Evolutionary conservation across 2,113 vertebrate species (phyloP).

Genomic region (Halcyon malimbica): DNA sequence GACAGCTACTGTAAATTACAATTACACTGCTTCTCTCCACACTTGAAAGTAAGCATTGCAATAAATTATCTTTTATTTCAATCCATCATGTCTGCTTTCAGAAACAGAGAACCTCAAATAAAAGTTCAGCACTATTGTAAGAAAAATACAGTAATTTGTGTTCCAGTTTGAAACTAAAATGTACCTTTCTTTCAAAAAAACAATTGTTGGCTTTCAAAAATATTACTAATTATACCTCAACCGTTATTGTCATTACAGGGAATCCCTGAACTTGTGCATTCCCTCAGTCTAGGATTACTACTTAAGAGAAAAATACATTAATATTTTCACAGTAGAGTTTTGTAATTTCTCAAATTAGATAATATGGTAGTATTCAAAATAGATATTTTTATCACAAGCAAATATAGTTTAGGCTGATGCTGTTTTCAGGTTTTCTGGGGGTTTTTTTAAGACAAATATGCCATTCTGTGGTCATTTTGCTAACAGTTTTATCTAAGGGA

Average conservation of each 20-base stretch:
- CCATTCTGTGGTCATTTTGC: neutral
- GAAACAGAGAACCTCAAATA: slow-evolving; percentile 81
- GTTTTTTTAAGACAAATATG: neutral
- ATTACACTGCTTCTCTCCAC: slow-evolving; percentile 82
- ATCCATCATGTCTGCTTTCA: slow-evolving; percentile 84
- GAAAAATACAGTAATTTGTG: slow-evolving; percentile 85
- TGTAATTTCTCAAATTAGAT: slow-evolving; percentile 23
- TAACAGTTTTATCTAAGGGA: neutral
- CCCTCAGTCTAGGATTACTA: slow-evolving; percentile 45
- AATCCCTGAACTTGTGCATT: slow-evolving; percentile 69
- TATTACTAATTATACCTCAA: slow-evolving; percentile 78
- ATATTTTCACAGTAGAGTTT: slow-evolving; percentile 27
- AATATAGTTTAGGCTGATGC: neutral
- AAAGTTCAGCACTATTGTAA: slow-evolving; percentile 81
- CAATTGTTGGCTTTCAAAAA: slow-evolving; percentile 79
- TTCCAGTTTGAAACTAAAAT: slow-evolving; percentile 79
- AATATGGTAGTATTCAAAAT: neutral
- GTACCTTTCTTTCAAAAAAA: slow-evolving; percentile 77
- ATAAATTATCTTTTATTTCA: slow-evolving; percentile 90
- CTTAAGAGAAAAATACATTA: slow-evolving; percentile 46
- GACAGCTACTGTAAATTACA: slow-evolving; percentile 89
- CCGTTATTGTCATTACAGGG: slow-evolving; percentile 70
- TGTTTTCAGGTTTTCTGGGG: neutral
- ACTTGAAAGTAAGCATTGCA: slow-evolving; percentile 85
- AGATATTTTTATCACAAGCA: neutral